A percentile compares a stretch with the other conserved stretches of the same genome.
Evolutionary conservation across 1,140 invertebrate species (phyloP).

Genomic region (Platorchestia sp.): DNA sequence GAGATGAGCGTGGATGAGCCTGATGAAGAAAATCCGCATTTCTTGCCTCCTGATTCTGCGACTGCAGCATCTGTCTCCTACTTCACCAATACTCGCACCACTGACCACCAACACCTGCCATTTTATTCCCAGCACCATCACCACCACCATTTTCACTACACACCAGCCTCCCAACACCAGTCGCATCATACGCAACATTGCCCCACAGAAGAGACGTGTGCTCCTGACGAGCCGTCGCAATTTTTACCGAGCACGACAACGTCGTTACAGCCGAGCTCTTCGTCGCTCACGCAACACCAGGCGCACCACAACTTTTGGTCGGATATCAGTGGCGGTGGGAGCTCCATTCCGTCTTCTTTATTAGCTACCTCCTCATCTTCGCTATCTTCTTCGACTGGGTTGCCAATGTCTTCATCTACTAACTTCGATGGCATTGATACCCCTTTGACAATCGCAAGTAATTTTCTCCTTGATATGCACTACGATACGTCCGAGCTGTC

Average conservation of each 20-base stretch:
- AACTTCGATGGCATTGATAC: constrained; percentile 39
- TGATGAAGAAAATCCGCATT: not conserved
- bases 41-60: not conserved
- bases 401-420: constrained; percentile 35
- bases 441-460: constrained; percentile 25
- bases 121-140: constrained; percentile 24
- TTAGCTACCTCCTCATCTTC: constrained; percentile 35
- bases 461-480: constrained; percentile 33
- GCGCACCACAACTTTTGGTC: constrained; percentile 47
- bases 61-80: not conserved
- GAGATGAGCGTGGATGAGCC: constrained; percentile 35
- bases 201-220: not conserved
- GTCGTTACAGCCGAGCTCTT: not conserved
- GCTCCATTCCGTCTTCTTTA: constrained; percentile 46
- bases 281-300: constrained; percentile 17
- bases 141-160: constrained; percentile 40
- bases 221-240: not conserved
- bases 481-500: not conserved
- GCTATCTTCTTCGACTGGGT: constrained; percentile 4
- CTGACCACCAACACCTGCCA: constrained; percentile 1
- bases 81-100: not conserved
- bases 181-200: not conserved
- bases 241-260: not conserved
- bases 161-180: not conserved
- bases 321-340: constrained; percentile 38